Evolutionary conservation across 2,113 vertebrate genomes (phyloP), one percentile per base, ranked within the genome.

Genomic region (Rhinoderma darwinii): DNA sequence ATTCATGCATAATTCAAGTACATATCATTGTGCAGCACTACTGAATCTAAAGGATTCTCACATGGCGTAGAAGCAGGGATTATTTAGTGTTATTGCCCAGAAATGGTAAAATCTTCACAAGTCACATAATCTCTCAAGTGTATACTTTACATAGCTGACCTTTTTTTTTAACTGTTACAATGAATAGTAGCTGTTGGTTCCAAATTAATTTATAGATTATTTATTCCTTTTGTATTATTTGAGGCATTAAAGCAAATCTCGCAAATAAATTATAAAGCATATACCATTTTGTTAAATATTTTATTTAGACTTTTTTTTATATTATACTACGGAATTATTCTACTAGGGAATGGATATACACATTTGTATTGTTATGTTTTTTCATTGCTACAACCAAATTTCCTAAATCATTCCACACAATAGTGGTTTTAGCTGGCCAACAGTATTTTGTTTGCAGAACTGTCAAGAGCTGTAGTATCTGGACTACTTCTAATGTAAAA

Each of bases 1-100:
- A 59, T 68, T 63, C 86, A 88, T 83, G 2, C 1, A 59, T 88
- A 90, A 88, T 87, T 82, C 79, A 73, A 87, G 41, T 50, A 82
- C 51, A 87, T 59, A 87, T 82, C 68, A 56, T 82, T 63, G 47
- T 51, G 37, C 54, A 51, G 79, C 27, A 61, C 63, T 74, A 61
- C 47, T 47, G 25, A 80, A 82, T 75, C 70, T 75, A 75, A 77
- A 41, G 68, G n/a, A 59, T 75, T 87, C 51, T 75, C 44, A 63
- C 20, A 44, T 43, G 35, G 20, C n/a, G n/a, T 74, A 50, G 68
- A 47, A 74, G 51, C n/a, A 59, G 17, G 32, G 50, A 68, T 86
- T 20, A 73, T 81, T 37, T 72, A 73, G 47, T 86, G 63, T 54
- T 86, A 87, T 80, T 87, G 68, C 39, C 39, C 30, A 7, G 30